Evolutionary conservation across 2,113 vertebrate species (phyloP).

Genomic region (Gracilinanus agilis): DNA sequence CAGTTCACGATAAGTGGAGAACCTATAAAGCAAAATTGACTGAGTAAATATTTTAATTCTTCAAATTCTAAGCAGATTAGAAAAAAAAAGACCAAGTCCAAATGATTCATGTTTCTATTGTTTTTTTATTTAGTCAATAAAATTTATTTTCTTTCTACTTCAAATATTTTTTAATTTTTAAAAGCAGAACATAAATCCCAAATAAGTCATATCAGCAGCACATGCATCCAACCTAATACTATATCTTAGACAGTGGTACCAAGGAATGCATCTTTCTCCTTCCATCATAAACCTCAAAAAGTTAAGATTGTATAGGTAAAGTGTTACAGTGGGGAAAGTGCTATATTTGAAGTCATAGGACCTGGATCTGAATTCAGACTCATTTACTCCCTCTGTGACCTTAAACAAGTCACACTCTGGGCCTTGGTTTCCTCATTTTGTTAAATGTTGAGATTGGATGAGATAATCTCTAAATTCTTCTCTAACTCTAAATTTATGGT

Average conservation of each 20-base stretch:
- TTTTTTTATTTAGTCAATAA: not conserved
- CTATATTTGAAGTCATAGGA: not conserved
- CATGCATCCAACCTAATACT: not conserved
- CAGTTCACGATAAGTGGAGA: constrained; percentile 67
- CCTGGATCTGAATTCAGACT: not conserved
- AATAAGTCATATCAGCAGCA: not conserved
- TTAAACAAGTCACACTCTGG: not conserved
- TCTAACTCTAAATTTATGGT: not conserved
- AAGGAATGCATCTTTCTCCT: not conserved
- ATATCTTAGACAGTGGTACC: not conserved
- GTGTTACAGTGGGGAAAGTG: not conserved
- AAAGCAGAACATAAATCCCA: not conserved
- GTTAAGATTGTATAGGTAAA: not conserved
- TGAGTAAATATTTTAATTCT: not conserved
- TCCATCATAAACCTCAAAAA: not conserved
- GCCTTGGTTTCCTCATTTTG: not conserved
- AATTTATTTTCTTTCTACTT: not conserved
- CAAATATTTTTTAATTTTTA: not conserved
- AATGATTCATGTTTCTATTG: not conserved
- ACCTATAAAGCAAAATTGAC: constrained; percentile 30
- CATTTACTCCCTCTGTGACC: not conserved
- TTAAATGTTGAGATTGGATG: not conserved
- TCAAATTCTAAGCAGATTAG: not conserved
- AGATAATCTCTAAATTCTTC: not conserved
- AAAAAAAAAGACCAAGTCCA: not conserved